These are phyloP conservation scores for Sussaba pulchella DNA, from an alignment of 2,888 invertebrate species.

Conservation along the genomic window DNA sequence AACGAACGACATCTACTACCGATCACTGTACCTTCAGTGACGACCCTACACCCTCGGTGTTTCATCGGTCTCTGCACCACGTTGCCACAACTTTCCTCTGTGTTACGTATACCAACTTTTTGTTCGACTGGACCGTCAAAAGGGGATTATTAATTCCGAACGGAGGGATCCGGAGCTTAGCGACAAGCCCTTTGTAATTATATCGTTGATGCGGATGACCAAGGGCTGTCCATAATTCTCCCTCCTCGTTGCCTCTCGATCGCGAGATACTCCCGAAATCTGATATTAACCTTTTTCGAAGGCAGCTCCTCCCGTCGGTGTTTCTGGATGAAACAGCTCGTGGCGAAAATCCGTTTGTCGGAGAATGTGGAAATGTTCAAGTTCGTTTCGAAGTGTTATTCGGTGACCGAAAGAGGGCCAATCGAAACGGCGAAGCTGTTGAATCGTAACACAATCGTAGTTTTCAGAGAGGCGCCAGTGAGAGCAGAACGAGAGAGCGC, in stretches of 20 bases:
- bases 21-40: constrained; percentile 8
- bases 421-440: neutral
- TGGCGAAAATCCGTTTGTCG: too few relatives aligned
- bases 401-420: neutral
- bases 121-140: constrained; percentile 19
- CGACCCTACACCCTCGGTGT: constrained; percentile 8
- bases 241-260: neutral
- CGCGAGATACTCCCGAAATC: neutral
- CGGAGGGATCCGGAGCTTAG: constrained; percentile 1
- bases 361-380: too few relatives aligned
- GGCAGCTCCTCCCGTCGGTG: too few relatives aligned
- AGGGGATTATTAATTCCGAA: constrained; percentile 17
- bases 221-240: constrained; percentile 5
- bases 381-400: too few relatives aligned
- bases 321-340: too few relatives aligned
- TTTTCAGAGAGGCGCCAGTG: neutral
- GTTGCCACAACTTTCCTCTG: too few relatives aligned
- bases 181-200: constrained; percentile 8
- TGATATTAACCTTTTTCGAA: too few relatives aligned
- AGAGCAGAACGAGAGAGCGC: neutral
- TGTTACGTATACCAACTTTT: constrained; percentile 6
- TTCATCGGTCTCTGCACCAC: too few relatives aligned
- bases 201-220: neutral
- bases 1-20: neutral
- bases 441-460: constrained; percentile 1